Percentiles rank a stretch among this genome's conserved stretches.
Conservation (phyloP, 2,888 invertebrate genomes). For the Drosophila subquinaria region DNA sequence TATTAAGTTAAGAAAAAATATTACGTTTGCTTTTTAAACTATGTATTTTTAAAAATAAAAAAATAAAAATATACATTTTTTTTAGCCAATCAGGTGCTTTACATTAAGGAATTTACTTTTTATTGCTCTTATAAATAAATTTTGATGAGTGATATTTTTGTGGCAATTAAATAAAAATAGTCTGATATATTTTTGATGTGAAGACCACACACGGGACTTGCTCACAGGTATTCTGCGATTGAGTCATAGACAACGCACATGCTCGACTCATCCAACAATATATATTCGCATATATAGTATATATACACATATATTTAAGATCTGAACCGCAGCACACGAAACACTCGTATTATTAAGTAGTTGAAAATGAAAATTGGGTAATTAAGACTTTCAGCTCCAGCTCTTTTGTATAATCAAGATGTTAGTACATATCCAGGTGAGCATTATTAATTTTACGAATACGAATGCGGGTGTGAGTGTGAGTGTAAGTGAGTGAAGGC, state of each 20-base stretch:
- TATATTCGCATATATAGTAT: conserved; percentile 13
- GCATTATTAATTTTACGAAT: conserved; percentile 68
- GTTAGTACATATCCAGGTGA: conserved; percentile 63
- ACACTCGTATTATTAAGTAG: conserved; percentile 30
- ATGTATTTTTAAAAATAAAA: no score
- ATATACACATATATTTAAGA: conserved; percentile 14
- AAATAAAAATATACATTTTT: no score
- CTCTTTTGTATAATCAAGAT: conserved; percentile 52
- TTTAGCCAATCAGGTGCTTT: not conserved
- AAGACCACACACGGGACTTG: conserved; percentile 38
- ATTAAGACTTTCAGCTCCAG: conserved; percentile 63
- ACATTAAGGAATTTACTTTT: not conserved
- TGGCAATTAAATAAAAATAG: conserved; percentile 68
- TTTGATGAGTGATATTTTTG: conserved; percentile 55
- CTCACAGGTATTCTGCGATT: conserved; percentile 19
- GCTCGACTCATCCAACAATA: conserved; percentile 27
- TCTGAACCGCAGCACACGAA: conserved; percentile 29
- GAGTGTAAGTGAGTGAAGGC: conserved; percentile 25
- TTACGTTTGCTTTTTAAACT: not conserved
- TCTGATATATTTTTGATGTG: conserved; percentile 43
- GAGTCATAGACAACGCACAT: conserved; percentile 51
- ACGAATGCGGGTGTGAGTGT: not conserved
- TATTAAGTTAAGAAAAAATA: not conserved
- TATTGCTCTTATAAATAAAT: conserved; percentile 18
- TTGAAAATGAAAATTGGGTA: conserved; percentile 54